A percentile compares a stretch with the other conserved stretches of the same genome.
Conservation (phyloP, 2,888 invertebrate species). For the Neria commutata region DNA sequence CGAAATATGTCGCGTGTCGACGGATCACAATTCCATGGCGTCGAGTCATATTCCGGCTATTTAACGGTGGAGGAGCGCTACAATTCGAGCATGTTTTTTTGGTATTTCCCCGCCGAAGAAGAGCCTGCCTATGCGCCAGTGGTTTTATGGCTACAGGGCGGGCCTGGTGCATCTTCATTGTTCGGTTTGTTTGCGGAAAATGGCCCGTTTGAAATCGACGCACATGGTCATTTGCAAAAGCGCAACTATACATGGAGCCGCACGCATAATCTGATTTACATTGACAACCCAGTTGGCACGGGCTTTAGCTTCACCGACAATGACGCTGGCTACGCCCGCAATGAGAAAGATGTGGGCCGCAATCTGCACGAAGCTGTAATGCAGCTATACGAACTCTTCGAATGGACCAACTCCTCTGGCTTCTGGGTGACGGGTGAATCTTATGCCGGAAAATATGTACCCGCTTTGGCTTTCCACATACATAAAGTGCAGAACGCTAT, state of each 20-base stretch:
- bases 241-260: conserved; percentile 81
- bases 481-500: conserved; percentile 63
- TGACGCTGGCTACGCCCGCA: conserved; percentile 77
- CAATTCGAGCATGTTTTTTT: conserved; percentile 87
- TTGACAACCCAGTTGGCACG: conserved; percentile 92
- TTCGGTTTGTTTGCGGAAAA: conserved; percentile 84
- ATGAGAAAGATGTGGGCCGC: conserved; percentile 79
- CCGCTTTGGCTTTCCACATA: conserved; percentile 72
- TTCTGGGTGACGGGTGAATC: conserved; percentile 92
- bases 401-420: conserved; percentile 73
- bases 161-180: conserved; percentile 81
- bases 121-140: conserved; percentile 69
- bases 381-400: conserved; percentile 86
- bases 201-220: conserved; percentile 72
- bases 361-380: conserved; percentile 77
- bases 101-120: conserved; percentile 82
- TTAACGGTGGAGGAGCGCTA: conserved; percentile 80
- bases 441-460: conserved; percentile 80
- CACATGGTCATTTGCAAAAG: conserved; percentile 59
- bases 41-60: conserved; percentile 68
- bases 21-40: conserved; percentile 56
- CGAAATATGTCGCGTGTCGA: conserved; percentile 51
- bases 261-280: conserved; percentile 79
- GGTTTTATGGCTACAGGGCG: conserved; percentile 85
- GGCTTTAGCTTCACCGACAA: conserved; percentile 88